These are phyloP conservation scores for Carassius gibelio DNA, from an alignment of 2,113 vertebrate genomes.

Conservation along the genomic window DNA sequence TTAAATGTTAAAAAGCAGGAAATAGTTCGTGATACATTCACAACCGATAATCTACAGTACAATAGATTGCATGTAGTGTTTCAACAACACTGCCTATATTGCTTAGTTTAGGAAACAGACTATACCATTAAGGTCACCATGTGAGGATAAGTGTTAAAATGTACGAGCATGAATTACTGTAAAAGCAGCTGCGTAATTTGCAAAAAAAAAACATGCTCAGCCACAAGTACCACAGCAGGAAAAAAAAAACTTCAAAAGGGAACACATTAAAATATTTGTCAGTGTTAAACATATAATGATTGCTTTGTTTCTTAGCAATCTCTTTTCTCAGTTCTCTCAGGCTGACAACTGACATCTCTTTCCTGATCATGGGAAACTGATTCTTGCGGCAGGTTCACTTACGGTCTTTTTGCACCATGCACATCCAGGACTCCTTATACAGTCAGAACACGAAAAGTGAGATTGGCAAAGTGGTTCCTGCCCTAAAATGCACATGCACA, in stretches of 20 bases:
- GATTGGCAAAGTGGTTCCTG: constrained; percentile 47
- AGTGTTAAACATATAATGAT: not conserved
- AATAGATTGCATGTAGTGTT: not conserved
- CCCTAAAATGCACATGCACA: constrained; percentile 37
- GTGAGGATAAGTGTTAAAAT: not conserved
- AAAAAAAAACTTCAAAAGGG: not conserved
- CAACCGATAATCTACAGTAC: not conserved
- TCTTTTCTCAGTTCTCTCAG: not conserved
- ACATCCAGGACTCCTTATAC: constrained; percentile 60
- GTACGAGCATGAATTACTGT: not conserved
- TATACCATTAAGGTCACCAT: not conserved
- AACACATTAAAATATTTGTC: not conserved
- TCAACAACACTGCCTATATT: not conserved
- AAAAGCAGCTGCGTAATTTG: not conserved
- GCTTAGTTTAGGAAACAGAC: not conserved
- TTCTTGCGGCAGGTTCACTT: not conserved
- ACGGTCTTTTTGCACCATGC: constrained; percentile 63
- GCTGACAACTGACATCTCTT: not conserved
- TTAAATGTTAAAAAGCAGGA: not conserved
- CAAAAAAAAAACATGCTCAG: constrained; percentile 4
- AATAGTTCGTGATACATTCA: not conserved
- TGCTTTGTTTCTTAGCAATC: not conserved
- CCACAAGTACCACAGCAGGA: constrained; percentile 23
- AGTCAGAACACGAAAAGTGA: constrained; percentile 55
- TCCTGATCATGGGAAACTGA: not conserved